Evolutionary conservation across 2,797 vertebrate species (phyloP), one percentile per base, ranked within the genome.

Genomic region (Steatocranus sp.): DNA sequence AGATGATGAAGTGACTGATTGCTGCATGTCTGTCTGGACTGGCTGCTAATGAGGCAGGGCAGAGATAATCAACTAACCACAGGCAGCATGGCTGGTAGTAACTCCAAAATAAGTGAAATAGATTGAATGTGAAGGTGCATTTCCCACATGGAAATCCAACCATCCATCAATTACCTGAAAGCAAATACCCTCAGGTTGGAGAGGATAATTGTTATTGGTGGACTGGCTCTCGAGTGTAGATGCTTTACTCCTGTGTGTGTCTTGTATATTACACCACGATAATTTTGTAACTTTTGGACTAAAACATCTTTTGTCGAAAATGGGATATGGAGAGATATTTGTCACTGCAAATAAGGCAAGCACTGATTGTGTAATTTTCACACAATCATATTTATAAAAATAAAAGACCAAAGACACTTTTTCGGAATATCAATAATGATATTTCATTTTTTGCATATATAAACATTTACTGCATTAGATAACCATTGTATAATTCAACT

Each of bases 11-110:
- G 88, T 91, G 92, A 93, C 86, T 92, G 91, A 93, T 90, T 76
- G 91, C 86, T 17, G 73, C 11, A 25, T 76, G 86, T 85, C 91
- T 86, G 88, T 91, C 89, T 92, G 88, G 83, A 82, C 91, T 48
- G 66, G 81, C 85, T 89, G 88, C 86, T 92, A 90, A 94, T 90
- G 87, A 92, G 80, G 75, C 86, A 81, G 85, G 84, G 63, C 86
- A 80, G 74, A 88, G 90, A 91, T 91, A 93, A 94, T 95, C 88
- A 91, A 81, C 91, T 81, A 88, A 92, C 87, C 79, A 80, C 79
- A 75, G 77, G 82, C 89, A 79, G 81, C 11, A 9, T 56, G 73
- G 80, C 83, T 87, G 77, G 73, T 87, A 82, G 83, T 87, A 89
- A 76, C 87, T 80, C 82, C 77, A 73, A 87, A 89, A 90, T 91